Conservation (phyloP, 2,113 vertebrate species). For the Cairina moschata region DNA sequence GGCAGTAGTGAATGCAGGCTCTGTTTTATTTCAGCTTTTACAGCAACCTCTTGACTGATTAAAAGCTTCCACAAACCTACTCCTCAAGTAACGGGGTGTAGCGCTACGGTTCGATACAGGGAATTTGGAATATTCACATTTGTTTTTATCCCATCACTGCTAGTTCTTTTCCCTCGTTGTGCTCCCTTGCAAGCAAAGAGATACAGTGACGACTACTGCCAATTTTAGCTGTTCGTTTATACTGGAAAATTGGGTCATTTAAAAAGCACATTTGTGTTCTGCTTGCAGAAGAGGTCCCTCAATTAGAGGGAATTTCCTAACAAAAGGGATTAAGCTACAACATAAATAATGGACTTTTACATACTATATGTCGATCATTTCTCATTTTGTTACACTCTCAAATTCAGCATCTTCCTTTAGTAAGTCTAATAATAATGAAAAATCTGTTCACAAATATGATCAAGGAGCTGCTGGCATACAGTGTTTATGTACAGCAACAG, state of each 20-base stretch:
- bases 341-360: conserved; percentile 53
- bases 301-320: conserved; percentile 58
- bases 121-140: conserved; percentile 20
- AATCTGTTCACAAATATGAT: conserved; percentile 69
- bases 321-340: conserved; percentile 65
- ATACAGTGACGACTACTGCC: conserved; percentile 46
- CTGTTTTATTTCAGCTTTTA: conserved; percentile 60
- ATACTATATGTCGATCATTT: conserved; percentile 15
- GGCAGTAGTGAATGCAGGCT: conserved; percentile 77
- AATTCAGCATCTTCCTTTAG: conserved; percentile 61
- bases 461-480: conserved; percentile 67
- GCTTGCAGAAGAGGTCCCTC: conserved; percentile 75
- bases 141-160: conserved; percentile 21
- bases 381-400: conserved; percentile 50
- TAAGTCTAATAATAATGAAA: conserved; percentile 59
- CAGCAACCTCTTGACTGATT: conserved; percentile 61
- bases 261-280: conserved; percentile 72
- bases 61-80: conserved; percentile 59
- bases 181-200: conserved; percentile 79
- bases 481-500: conserved; percentile 70
- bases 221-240: conserved; percentile 60
- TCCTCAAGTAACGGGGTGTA: conserved; percentile 54
- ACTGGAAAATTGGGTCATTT: conserved; percentile 57
- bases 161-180: background rate
- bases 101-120: conserved; percentile 12